Percentiles rank a stretch among this genome's conserved stretches.
phyloP scores from a whole-genome alignment of 2,888 invertebrate species.

The Gymnocheta viridis region DNA sequence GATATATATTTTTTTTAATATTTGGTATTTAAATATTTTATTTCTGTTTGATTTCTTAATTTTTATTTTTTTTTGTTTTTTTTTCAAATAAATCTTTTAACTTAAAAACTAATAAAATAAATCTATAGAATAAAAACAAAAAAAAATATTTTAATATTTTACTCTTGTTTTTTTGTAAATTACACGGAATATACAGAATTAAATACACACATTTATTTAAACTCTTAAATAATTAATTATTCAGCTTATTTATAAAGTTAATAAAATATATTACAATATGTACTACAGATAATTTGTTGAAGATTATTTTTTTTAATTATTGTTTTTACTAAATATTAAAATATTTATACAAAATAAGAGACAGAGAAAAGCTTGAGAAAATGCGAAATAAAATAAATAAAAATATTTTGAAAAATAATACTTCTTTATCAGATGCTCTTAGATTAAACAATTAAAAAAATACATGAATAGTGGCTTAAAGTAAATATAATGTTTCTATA shows the following conservation, averaged over 20 bases:
- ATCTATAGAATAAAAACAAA: constrained; percentile 52
- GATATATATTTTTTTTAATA: constrained; percentile 41
- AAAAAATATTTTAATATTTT: neutral
- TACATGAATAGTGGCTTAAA: neutral
- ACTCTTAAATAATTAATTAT: neutral
- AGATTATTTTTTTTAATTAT: neutral
- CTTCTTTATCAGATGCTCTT: constrained; percentile 66
- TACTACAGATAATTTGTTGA: constrained; percentile 29
- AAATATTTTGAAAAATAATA: constrained; percentile 56
- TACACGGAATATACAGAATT: constrained; percentile 36
- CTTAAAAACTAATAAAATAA: constrained; percentile 47
- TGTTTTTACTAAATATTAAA: neutral
- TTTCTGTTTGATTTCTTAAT: constrained; percentile 18
- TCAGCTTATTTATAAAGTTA: neutral
- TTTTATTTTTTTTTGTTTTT: constrained; percentile 18
- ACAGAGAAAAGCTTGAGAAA: neutral
- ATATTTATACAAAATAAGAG: constrained; percentile 1
- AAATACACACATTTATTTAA: constrained; percentile 16
- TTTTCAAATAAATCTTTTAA: constrained; percentile 22
- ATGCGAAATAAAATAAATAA: neutral
- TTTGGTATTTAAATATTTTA: constrained; percentile 69
- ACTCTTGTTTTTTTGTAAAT: neutral
- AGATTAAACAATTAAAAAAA: constrained; percentile 17
- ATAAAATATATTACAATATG: constrained; percentile 8
- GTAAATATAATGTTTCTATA: constrained; percentile 1